Percentiles rank a stretch among this genome's conserved stretches.
These are phyloP conservation scores for Opisthocomus hoazin DNA, from an alignment of 2,113 vertebrate genomes.

Conservation along the genomic window DNA sequence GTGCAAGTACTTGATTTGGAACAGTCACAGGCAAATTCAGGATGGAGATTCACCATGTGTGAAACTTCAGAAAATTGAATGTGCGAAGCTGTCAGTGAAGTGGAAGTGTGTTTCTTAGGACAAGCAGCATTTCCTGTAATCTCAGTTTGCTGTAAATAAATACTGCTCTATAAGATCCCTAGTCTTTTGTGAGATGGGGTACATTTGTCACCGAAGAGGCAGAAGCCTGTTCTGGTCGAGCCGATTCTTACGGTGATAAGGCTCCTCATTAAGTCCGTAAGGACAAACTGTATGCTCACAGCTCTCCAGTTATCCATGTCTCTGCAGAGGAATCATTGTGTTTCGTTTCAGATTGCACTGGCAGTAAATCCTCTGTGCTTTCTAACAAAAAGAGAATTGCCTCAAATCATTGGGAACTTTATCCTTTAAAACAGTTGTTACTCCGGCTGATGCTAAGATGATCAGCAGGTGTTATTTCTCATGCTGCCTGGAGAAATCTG, in stretches of 20 bases:
- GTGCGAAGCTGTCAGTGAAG: not conserved
- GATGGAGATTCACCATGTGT: not conserved
- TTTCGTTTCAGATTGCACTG: not conserved
- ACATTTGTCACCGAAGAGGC: not conserved
- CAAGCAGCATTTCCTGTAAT: not conserved
- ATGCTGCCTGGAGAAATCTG: not conserved
- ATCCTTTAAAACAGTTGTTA: not conserved
- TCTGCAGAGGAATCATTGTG: not conserved
- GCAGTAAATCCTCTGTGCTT: not conserved
- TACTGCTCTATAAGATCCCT: not conserved
- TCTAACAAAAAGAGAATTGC: not conserved
- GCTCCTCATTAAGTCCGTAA: not conserved
- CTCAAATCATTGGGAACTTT: not conserved
- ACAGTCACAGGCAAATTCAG: not conserved
- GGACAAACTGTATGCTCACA: not conserved
- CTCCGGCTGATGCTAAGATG: not conserved
- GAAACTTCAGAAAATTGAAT: not conserved
- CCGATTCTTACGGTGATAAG: not conserved
- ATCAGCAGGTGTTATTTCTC: not conserved
- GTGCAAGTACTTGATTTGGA: not conserved
- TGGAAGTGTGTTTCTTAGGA: not conserved
- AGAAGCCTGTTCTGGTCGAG: not conserved
- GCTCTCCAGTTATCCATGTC: not conserved
- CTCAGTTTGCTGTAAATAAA: not conserved
- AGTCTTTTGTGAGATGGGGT: not conserved